These are phyloP conservation scores for Heliangelus exortis DNA, from an alignment of 2,797 vertebrate species.

Conservation along the genomic window DNA sequence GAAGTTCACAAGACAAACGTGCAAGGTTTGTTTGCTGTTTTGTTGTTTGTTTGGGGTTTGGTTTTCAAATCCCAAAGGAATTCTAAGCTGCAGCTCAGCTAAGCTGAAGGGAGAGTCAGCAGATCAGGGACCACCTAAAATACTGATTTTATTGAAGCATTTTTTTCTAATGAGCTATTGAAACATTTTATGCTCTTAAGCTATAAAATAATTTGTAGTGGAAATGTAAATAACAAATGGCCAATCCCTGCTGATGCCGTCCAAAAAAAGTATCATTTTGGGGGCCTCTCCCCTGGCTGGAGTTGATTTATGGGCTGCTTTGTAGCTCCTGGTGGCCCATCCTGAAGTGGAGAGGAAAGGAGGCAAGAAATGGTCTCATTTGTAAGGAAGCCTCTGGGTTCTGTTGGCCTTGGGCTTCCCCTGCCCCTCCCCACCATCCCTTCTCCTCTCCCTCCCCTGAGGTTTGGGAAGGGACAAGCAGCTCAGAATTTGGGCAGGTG, in stretches of 20 bases:
- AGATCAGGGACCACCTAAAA: not conserved
- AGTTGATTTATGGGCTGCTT: not conserved
- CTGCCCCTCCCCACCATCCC: not conserved
- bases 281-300: not conserved
- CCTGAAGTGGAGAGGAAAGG: not conserved
- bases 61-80: not conserved
- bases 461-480: not conserved
- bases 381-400: not conserved
- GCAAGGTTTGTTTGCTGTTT: not conserved
- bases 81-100: not conserved
- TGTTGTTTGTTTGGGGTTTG: too few species aligned
- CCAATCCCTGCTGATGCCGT: not conserved
- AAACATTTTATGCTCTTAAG: not conserved
- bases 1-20: not conserved
- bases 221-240: not conserved
- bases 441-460: not conserved
- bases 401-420: accelerated
- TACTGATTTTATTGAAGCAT: not conserved
- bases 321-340: not conserved
- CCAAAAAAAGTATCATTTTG: not conserved
- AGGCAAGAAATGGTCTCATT: constrained; percentile 2
- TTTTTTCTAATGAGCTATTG: not conserved
- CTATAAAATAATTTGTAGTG: not conserved
- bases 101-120: not conserved
- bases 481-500: not conserved